phyloP scores from a whole-genome alignment of 2,888 invertebrate species.

The Stenotaenia linearis region DNA sequence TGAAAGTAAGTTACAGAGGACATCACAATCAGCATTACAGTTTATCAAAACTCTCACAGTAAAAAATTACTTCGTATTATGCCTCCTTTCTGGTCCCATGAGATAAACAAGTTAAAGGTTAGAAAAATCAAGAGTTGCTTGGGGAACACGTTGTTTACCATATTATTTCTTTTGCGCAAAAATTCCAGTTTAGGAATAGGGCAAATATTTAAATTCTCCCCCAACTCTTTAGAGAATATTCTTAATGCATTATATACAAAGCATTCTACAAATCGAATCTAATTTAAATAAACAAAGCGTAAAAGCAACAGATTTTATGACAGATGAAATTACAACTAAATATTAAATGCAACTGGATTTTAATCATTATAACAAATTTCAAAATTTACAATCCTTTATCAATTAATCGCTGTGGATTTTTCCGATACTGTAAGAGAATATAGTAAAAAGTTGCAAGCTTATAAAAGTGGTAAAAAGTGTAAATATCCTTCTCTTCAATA shows the following conservation, averaged over 20 bases:
- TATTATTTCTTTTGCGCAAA: neutral
- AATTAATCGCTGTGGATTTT: neutral
- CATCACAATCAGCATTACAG: constrained; percentile 8
- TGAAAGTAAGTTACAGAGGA: neutral
- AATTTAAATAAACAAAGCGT: neutral
- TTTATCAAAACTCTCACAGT: constrained; percentile 11
- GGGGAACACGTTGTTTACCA: neutral
- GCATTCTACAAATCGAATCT: neutral
- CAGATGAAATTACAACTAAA: neutral
- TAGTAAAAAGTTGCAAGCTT: constrained; percentile 14
- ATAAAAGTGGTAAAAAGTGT: constrained; percentile 26
- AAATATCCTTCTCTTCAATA: neutral
- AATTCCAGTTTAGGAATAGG: neutral
- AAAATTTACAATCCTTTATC: neutral
- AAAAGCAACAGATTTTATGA: neutral
- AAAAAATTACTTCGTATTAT: constrained; percentile 14
- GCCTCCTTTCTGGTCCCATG: neutral
- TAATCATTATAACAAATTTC: neutral
- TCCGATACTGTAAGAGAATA: neutral
- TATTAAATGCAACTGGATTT: neutral
- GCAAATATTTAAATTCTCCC: neutral
- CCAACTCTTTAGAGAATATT: neutral
- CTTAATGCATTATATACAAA: neutral
- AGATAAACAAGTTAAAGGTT: neutral
- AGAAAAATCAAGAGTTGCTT: neutral